phyloP scores from a whole-genome alignment of 1,140 invertebrate species.

The Caerostris darwini region DNA sequence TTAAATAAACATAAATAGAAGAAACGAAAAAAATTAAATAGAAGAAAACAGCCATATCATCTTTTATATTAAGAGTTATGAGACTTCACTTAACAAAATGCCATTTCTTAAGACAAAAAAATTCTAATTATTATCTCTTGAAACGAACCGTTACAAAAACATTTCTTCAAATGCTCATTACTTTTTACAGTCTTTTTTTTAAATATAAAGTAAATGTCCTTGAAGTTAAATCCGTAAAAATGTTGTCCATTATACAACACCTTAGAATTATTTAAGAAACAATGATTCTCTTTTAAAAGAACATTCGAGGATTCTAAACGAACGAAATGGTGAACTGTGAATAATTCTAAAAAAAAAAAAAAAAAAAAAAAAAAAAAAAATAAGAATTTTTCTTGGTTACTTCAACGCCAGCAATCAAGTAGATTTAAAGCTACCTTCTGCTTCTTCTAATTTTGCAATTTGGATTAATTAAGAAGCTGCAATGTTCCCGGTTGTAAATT shows the following conservation, averaged over 20 bases:
- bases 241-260: neutral
- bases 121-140: neutral
- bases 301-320: conserved; percentile 38
- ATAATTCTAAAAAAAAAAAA: neutral
- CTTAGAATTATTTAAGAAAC: neutral
- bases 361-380: no score
- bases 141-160: neutral
- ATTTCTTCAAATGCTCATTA: neutral
- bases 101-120: neutral
- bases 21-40: neutral
- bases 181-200: neutral
- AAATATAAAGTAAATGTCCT: neutral
- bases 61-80: no score
- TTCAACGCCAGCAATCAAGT: conserved; percentile 22
- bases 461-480: conserved; percentile 42
- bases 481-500: conserved; percentile 39
- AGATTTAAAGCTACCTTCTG: conserved; percentile 19
- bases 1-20: neutral
- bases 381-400: neutral
- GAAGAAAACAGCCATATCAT: no score
- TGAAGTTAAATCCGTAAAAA: neutral
- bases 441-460: conserved; percentile 25
- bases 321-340: neutral
- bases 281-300: conserved; percentile 20
- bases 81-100: neutral